Conservation (phyloP, 2,888 invertebrate species). For the Eupithecia inturbata region DNA sequence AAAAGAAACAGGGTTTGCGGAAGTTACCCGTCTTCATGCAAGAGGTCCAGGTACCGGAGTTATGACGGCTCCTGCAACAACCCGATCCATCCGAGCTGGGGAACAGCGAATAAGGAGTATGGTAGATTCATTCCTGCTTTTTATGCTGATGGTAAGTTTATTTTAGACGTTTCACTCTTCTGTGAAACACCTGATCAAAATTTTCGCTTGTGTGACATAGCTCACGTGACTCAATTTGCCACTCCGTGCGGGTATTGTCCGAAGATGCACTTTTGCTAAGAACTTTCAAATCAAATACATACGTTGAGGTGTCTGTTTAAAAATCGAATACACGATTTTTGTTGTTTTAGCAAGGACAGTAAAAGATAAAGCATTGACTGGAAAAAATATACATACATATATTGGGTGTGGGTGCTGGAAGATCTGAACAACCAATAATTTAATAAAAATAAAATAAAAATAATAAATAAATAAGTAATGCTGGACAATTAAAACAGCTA, state of each 20-base stretch:
- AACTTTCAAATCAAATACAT: background rate
- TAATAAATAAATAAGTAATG: too few relatives aligned
- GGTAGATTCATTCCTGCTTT: constrained; percentile 18
- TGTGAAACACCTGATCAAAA: background rate
- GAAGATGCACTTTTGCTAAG: background rate
- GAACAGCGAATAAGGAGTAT: constrained; percentile 14
- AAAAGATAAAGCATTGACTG: too few relatives aligned
- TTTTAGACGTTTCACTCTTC: background rate
- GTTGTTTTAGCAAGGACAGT: too few relatives aligned
- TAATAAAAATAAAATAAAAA: too few relatives aligned
- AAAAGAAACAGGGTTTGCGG: constrained; percentile 15
- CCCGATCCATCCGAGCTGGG: constrained; percentile 24
- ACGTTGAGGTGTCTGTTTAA: too few relatives aligned
- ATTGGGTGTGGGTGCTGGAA: too few relatives aligned
- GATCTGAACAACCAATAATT: too few relatives aligned
- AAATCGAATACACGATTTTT: too few relatives aligned
- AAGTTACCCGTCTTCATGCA: constrained; percentile 15
- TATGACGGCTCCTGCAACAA: constrained; percentile 33
- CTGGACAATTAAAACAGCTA: too few relatives aligned
- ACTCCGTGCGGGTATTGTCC: background rate
- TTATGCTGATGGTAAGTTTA: constrained; percentile 31
- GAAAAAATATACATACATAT: too few relatives aligned
- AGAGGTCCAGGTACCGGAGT: constrained; percentile 22
- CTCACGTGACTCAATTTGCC: background rate
- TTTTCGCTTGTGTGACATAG: background rate